Evolutionary conservation across 2,888 invertebrate species (phyloP), one percentile per base, ranked within the genome.

Genomic region (Chelonus formosanus): DNA sequence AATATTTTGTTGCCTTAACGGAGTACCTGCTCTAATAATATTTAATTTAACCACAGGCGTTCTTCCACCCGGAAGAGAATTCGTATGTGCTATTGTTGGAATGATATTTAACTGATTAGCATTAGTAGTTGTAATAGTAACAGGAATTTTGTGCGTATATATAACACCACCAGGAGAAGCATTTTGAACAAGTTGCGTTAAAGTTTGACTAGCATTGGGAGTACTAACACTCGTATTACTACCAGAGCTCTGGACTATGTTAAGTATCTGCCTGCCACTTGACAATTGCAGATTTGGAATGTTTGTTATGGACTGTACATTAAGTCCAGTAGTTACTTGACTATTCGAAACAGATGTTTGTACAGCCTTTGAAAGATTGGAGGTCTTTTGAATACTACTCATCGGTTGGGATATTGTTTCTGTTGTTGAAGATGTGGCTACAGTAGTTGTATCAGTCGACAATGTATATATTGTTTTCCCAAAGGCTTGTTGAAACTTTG

Each of bases 401-500:
- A 76, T 70, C 20, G 65, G 68, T 55, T 82, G 80, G 5, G 70
- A 67, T 3, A 78, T 54, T 56, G 72, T 70, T 35, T 74, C 70
- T 0, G 72, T 74, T 0, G 75, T 75, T 7, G 67, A 62, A 36
- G 62, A 63, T 3, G 62, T 53, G 10, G 62, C 62, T 40, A 47
- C 53, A 7, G 67, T 67, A 8, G 66, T 43, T 40, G 66, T 67
- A 8, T 67, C 67, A 7, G 66, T 58, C 3, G 79, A 75, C 3
- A 79, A 67, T 0, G 80, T 81, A 47, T 82, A 91, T 53, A 90
- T 89, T 54, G 90, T 89, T 82, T 92, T 92, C 0, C 92, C 91
- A 80, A 92, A 92, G 0, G 91, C 92, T 83, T 92, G 92, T 78
- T 92, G 91, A 79, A 92, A 92, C 82, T 92, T 92, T 3, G 92